Base-by-base conservation (phyloP, 2,113 vertebrate genomes). In the Grammomys dolichurus region DNA sequence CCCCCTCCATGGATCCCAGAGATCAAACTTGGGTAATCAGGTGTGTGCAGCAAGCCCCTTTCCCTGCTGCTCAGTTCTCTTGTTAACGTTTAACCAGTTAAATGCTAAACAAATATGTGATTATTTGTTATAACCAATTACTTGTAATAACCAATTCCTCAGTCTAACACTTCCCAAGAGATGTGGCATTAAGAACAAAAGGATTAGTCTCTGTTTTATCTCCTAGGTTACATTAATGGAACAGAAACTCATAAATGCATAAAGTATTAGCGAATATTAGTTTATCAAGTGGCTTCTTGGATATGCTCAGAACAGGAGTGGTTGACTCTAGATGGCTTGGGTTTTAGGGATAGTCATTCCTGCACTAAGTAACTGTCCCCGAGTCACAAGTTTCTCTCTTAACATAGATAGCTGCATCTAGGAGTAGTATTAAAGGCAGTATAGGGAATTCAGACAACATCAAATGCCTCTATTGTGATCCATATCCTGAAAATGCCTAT, bases 401-500 rank as follows among this genome's bases (percentile, higher is more conserved):
- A 88, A 12, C 4, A 3, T 20, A 92, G 91, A 87, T 26, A 48
- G 40, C 48, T 14, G n/a, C 19, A 19, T 93, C 73, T 28, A 93
- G 28, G 28, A 77, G 36, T 13, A 20, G 14, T 40, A 78, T 4
- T 70, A 20, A 28, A 89, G 84, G 48, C 60, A 80, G 67, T 43
- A 43, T 0, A 82, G 70, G 54, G 31, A 86, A 90, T 90, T 75
- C 20, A 56, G 93, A 76, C 48, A 28, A 3, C 69, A 89, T 8
- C 33, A 75, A 86, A 65, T 84, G 58, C 88, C 81, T 96, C 93
- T 65, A 70, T 11, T 26, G 90, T 69, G 65, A 90, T 67, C 95
- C 69, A 82, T 69, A 77, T 80, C 70, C 76, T 63, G 86, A 91
- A 97, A 93, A 94, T 92, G 60, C 63, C 51, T 90, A 80, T 95